Conservation (phyloP, 2,113 vertebrate species). For the Alligator mississippiensis region DNA sequence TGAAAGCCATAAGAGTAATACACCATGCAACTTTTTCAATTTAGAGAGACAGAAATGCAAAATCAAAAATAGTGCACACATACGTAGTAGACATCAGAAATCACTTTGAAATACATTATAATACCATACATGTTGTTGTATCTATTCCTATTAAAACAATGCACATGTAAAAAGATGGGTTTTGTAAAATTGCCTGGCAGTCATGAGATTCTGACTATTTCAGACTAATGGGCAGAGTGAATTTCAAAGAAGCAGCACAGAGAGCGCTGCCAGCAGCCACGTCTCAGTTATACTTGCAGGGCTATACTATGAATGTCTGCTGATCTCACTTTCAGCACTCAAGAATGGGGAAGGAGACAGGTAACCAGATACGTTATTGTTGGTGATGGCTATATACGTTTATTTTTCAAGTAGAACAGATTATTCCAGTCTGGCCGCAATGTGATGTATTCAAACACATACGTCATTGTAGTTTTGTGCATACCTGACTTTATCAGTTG, state of each 20-base stretch:
- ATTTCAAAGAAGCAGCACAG: neutral
- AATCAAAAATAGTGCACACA: neutral
- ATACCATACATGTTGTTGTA: neutral
- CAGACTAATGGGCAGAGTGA: neutral
- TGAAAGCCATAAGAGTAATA: neutral
- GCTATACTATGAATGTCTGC: neutral
- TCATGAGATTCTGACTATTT: fast-evolving
- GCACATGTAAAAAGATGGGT: neutral
- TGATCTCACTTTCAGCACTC: neutral
- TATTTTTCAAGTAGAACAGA: neutral
- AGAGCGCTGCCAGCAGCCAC: neutral
- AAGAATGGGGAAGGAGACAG: neutral
- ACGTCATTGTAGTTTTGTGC: neutral
- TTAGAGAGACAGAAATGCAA: neutral
- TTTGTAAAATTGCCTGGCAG: neutral
- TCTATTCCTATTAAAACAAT: neutral
- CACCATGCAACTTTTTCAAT: fast-evolving
- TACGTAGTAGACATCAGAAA: neutral
- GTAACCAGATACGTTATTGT: neutral
- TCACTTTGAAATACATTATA: neutral
- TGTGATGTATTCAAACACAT: neutral
- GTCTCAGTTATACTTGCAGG: neutral
- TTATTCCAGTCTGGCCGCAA: slow-evolving; percentile 15
- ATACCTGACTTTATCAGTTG: slow-evolving; percentile 5
- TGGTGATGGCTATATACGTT: neutral